phyloP scores from a whole-genome alignment of 2,797 vertebrate species.

The Kryptolebias ocellatus region DNA sequence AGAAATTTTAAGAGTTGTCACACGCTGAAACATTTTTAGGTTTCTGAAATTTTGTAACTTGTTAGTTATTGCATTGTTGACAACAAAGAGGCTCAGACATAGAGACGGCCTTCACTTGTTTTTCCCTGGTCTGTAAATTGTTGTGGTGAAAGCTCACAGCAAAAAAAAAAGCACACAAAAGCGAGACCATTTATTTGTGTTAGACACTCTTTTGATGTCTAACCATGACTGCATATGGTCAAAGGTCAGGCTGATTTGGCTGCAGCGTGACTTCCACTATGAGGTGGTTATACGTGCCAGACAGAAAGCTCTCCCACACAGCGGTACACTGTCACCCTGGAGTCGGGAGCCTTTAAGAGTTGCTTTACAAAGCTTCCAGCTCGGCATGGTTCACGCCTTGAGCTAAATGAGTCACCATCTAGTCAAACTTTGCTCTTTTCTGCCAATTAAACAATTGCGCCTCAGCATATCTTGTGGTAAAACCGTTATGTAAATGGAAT shows the following conservation, averaged over 20 bases:
- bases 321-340: constrained; percentile 10
- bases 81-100: constrained; percentile 6
- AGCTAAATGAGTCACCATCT: constrained; percentile 45
- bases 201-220: neutral
- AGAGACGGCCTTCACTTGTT: constrained; percentile 8
- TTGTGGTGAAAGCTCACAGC: constrained; percentile 19
- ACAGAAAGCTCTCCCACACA: constrained; percentile 37
- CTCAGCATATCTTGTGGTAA: constrained; percentile 8
- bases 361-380: constrained; percentile 40
- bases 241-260: constrained; percentile 26
- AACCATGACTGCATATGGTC: constrained; percentile 19
- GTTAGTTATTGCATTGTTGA: neutral
- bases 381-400: constrained; percentile 21
- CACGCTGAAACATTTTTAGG: neutral
- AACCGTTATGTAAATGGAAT: constrained; percentile 28
- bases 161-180: constrained; percentile 16
- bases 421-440: constrained; percentile 33
- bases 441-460: constrained; percentile 34
- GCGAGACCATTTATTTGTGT: constrained; percentile 7
- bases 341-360: constrained; percentile 40
- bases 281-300: constrained; percentile 37
- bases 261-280: constrained; percentile 30
- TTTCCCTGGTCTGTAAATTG: constrained; percentile 2
- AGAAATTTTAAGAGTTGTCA: neutral
- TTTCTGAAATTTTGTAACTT: too few species aligned